Conservation (phyloP, 2,113 vertebrate genomes). For the Brachionichthys hirsutus region DNA sequence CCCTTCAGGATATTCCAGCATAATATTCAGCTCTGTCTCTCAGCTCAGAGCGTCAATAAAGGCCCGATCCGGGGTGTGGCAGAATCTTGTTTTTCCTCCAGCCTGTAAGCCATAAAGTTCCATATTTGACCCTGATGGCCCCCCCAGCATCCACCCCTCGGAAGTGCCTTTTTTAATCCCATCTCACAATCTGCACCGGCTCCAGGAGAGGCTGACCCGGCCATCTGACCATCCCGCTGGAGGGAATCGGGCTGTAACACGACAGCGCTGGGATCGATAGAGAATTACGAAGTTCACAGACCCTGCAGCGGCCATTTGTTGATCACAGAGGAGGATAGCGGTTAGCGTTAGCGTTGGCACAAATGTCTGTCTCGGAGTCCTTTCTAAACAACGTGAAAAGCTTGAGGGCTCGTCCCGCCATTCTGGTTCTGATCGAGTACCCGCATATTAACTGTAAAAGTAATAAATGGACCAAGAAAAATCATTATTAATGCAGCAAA, state of each 20-base stretch:
- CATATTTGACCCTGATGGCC: conserved; percentile 34
- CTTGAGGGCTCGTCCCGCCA: no score
- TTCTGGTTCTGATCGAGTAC: no score
- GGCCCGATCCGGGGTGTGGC: conserved; percentile 26
- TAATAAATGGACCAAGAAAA: no score
- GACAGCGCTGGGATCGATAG: conserved; percentile 44
- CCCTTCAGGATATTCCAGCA: conserved; percentile 5
- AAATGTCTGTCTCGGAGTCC: no score
- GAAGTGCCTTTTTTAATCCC: conserved; percentile 63
- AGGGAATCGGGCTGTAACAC: conserved; percentile 19
- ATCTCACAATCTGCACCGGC: conserved; percentile 50
- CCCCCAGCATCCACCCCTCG: conserved; percentile 22
- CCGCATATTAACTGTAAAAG: no score
- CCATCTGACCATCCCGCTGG: conserved; percentile 50
- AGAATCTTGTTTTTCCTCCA: conserved; percentile 29
- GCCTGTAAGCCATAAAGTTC: conserved; percentile 21
- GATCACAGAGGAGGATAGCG: conserved; percentile 40
- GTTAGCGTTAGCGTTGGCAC: conserved; percentile 18
- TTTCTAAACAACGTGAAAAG: no score
- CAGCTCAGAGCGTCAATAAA: conserved; percentile 23
- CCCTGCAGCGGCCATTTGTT: conserved; percentile 25
- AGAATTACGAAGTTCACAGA: conserved; percentile 60
- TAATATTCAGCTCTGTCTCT: conserved; percentile 23
- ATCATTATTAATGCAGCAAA: no score
- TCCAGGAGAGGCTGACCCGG: conserved; percentile 42